Percentiles rank a stretch among this genome's conserved stretches.
phyloP scores from a whole-genome alignment of 2,113 vertebrate genomes.

The Muntiacus reevesi region DNA sequence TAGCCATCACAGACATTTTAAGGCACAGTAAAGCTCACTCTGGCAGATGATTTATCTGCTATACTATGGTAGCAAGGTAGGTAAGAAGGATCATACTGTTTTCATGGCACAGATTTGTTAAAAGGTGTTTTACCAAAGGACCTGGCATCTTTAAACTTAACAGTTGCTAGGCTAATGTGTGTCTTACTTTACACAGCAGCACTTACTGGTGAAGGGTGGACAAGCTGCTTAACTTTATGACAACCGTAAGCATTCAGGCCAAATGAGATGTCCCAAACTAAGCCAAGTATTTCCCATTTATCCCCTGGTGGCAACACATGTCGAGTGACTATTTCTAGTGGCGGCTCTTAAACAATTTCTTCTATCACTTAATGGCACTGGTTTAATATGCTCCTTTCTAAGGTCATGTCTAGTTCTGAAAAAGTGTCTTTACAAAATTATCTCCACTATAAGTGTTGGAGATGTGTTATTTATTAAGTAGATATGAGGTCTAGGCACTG shows the following conservation, averaged over 20 bases:
- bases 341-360: not conserved
- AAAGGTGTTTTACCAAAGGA: not conserved
- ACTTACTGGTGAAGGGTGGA: not conserved
- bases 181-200: not conserved
- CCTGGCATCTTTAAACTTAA: not conserved
- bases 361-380: not conserved
- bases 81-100: not conserved
- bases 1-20: not conserved
- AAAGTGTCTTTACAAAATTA: not conserved
- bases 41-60: not conserved
- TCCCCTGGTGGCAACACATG: not conserved
- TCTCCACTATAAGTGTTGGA: not conserved
- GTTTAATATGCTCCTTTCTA: not conserved
- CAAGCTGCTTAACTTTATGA: not conserved
- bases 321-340: not conserved
- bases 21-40: not conserved
- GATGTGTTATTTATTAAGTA: not conserved
- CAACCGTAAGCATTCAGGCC: not conserved
- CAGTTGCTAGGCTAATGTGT: not conserved
- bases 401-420: not conserved
- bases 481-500: not conserved
- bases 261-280: not conserved
- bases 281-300: not conserved
- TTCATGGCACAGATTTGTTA: not conserved
- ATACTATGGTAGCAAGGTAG: not conserved